Evolutionary conservation across 2,797 vertebrate species (phyloP), one percentile per base, ranked within the genome.

Genomic region (Sebastes diploproa): DNA sequence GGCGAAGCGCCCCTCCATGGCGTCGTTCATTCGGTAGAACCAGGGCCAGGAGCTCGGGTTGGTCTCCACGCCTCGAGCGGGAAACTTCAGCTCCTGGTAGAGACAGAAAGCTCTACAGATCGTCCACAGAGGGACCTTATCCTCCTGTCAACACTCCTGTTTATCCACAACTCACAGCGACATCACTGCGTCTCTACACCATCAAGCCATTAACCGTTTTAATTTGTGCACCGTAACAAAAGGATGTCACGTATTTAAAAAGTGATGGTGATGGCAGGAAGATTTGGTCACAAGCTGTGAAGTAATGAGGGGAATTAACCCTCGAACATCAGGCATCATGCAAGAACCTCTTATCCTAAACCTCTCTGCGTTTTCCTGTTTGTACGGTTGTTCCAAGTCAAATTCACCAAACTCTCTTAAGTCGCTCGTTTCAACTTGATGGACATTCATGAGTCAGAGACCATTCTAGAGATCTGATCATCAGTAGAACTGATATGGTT

Each of bases 11-110:
- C 94, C 94, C 79, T 95, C 94, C 89, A 95, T 93, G 75, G 95
- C 94, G 22, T 95, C 95, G 3, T 95, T 95, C 95, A 96, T 94
- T 0, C 94, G 86, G 89, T 94, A 94, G 81, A 94, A 96, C 95
- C 95, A 96, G 34, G 93, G 95, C 95, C 95, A 96, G 67, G 95
- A 95, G 71, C 85, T 94, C 2, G 94, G 91, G 77, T 90, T 94
- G 0, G 84, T 89, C 77, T 96, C 95, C 65, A 92, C 89, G 0
- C 95, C 95, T 0, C 91, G 92, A 3, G 95, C 87, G 0, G 95
- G 95, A 66, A 93, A 95, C 92, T 95, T 95, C 58, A 96, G 89
- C 90, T 96, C 95, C 95, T 95, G 86, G 10, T 14, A 12, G 63
- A 81, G 18, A 77, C 14, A 67, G 64, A 38, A 25, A 67, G 56